A percentile compares a stretch with the other conserved stretches of the same genome.
These are phyloP conservation scores for Polymixis lichenea DNA, from an alignment of 2,888 invertebrate species.

Conservation along the genomic window DNA sequence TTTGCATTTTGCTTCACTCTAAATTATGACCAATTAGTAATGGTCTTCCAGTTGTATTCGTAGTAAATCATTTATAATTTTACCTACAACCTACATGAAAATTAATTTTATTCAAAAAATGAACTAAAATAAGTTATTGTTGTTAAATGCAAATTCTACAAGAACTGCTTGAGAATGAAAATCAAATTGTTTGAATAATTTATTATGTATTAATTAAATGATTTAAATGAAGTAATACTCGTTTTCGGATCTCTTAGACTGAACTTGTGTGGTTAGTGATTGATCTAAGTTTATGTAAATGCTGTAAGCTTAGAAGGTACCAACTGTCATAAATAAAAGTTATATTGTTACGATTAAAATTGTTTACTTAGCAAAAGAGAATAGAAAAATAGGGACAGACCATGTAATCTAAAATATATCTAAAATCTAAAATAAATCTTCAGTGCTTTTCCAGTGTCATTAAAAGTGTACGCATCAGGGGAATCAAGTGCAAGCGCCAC, in stretches of 20 bases:
- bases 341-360: neutral
- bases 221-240: slow-evolving; percentile 36
- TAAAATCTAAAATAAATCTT: no score
- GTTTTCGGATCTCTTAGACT: slow-evolving; percentile 61
- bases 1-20: neutral
- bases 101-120: neutral
- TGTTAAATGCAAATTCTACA: slow-evolving; percentile 10
- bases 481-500: slow-evolving; percentile 21
- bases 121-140: neutral
- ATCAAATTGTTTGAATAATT: neutral
- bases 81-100: neutral
- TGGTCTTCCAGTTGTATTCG: neutral
- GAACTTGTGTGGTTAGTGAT: slow-evolving; percentile 67
- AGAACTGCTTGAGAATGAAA: slow-evolving; percentile 4
- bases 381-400: neutral
- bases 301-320: slow-evolving; percentile 12
- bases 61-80: neutral
- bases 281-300: slow-evolving; percentile 29
- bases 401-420: no score
- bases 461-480: neutral
- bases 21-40: neutral
- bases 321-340: neutral
- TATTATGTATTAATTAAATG: neutral
- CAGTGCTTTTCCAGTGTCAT: slow-evolving; percentile 16
- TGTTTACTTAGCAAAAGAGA: neutral